phyloP scores from a whole-genome alignment of 2,113 vertebrate species.

The Tachuris rubrigastra region DNA sequence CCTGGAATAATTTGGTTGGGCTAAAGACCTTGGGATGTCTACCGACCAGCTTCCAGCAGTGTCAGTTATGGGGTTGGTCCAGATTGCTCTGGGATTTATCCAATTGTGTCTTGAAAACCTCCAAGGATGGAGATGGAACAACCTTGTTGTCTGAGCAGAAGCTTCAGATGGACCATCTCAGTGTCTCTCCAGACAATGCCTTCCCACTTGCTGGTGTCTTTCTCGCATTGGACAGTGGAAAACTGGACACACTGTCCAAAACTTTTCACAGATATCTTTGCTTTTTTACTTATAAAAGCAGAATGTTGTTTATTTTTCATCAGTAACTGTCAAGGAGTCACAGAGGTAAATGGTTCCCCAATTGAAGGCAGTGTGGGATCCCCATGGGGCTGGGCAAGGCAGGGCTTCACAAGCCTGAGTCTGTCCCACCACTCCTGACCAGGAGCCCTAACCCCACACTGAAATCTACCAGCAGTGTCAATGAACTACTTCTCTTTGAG shows the following conservation, averaged over 20 bases:
- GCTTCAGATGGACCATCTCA: not conserved
- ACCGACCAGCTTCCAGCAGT: not conserved
- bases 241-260: not conserved
- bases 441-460: not conserved
- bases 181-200: not conserved
- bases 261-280: not conserved
- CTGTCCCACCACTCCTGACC: not conserved
- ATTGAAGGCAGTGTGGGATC: accelerated
- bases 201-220: not conserved
- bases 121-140: not conserved
- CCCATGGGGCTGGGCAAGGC: not conserved
- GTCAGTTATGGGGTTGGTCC: not conserved
- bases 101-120: not conserved
- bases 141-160: not conserved
- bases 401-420: not conserved
- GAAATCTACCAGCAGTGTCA: not conserved
- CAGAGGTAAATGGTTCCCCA: not conserved
- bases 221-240: not conserved
- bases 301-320: not conserved
- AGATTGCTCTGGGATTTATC: not conserved
- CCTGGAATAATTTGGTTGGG: not conserved
- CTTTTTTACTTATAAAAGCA: not conserved
- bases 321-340: accelerated
- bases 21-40: not conserved
- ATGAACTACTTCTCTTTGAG: not conserved